Evolutionary conservation across 2,797 vertebrate genomes (phyloP), one percentile per base, ranked within the genome.

Genomic region (Oryzias sinensis): DNA sequence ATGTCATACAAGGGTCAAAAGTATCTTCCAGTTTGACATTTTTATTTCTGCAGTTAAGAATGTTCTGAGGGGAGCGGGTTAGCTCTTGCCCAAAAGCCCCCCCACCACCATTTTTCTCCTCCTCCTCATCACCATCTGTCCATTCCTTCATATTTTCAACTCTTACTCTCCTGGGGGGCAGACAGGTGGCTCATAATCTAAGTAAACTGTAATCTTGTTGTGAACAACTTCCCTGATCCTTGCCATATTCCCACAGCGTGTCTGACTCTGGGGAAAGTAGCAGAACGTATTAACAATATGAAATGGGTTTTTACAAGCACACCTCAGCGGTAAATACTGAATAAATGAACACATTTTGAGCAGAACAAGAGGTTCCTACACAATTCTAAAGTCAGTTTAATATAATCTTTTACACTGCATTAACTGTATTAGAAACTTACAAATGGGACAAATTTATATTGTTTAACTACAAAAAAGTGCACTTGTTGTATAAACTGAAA

Each of bases 151-250:
- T 53, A 41, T 76, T 53, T 72, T 76, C 64, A 73, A 55, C 69
- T 82, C 14, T 40, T 41, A 43, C 49, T 74, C 68, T 84, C 82
- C 83, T 80, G 59, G 56, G 73, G 61, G 48, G 77, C n/a, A 68
- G 82, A 85, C 86, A 90, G 88, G 87, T 90, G 89, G 81, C 74
- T 73, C 68, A 58, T 62, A 75, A 75, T 83, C 75, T 75, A 60
- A 68, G 74, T 80, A 82, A 76, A 71, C 56, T 14, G 43, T 60
- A 50, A 60, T 69, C 82, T 80, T 53, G 59, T 60, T 52, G 82
- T 69, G 72, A 81, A 47, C 72, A 87, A 74, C 77, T 82, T 84
- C 72, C 67, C 62, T 40, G 45, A 60, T 45, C 56, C 72, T 80
- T 83, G 61, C 72, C 68, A 51, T 58, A 42, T 63, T 74, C 64